Base-by-base conservation (phyloP, 1,140 invertebrate species). In the Drosophila albomicans region DNA sequence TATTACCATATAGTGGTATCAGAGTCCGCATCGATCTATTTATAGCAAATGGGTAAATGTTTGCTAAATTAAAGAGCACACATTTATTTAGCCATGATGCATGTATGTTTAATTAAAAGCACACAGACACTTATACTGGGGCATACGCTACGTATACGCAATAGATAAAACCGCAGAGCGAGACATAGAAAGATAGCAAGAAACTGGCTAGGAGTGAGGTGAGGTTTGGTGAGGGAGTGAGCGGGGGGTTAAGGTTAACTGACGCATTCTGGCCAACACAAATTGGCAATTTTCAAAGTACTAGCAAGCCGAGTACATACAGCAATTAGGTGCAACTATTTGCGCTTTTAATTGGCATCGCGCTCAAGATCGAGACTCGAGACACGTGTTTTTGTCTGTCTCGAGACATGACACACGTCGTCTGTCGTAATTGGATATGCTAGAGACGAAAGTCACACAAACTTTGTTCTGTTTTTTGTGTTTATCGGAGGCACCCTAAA, bases 71-170 rank as follows among this genome's bases (percentile, higher is more conserved):
- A 75, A 75, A 65, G 52, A 75, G 56, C 68, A 65, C 51, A 65
- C 67, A 64, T 76, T 76, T 72, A 72, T 66, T 71, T 71, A 72
- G 15, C 59, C 38, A 35, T 79, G 81, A 78, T 75, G 71, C 63
- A 8, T 65, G 81, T 82, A 75, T 88, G 84, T 87, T 87, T 87
- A 87, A 87, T 87, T 87, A 87, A 88, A 88, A 88, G 65, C 76
- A 69, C 61, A 81, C 75, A 81, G 30, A 74, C 48, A 2, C 51
- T 70, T 49, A 61, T 56, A 61, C 51, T 67, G 67, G 28, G 67
- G 28, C 8, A 52, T 15, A 52, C 25, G 20, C 10, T 52, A 71
- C 38, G 62, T 69, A 62, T 66, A 81, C 75, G 82, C 71, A 70
- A 88, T 80, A 87, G 82, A 88, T 88, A 87, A 88, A 81, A 52